These are phyloP conservation scores for Sinonovacula constricta DNA, from an alignment of 1,140 invertebrate genomes.

Conservation along the genomic window DNA sequence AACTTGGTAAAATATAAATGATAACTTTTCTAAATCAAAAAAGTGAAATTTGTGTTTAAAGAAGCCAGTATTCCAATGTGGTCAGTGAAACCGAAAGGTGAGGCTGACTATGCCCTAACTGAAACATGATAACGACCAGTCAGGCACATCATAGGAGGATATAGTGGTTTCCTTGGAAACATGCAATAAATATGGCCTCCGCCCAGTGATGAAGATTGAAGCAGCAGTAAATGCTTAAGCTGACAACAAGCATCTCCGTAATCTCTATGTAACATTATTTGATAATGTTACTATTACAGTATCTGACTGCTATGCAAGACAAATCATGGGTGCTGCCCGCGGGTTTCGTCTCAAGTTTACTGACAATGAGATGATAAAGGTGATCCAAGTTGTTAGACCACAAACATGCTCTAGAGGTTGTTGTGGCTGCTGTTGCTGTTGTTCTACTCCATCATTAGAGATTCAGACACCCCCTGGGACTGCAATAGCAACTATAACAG, in stretches of 20 bases:
- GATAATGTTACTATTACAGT: constrained; percentile 14
- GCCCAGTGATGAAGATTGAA: neutral
- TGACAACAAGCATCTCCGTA: neutral
- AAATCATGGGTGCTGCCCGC: constrained; percentile 42
- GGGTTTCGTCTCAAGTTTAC: constrained; percentile 42
- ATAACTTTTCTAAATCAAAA: neutral
- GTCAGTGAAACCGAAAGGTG: too few species aligned
- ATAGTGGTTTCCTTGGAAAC: neutral
- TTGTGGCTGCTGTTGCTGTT: constrained; percentile 18
- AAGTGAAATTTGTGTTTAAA: too few species aligned
- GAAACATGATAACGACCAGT: neutral
- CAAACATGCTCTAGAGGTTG: constrained; percentile 43
- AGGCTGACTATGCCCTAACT: neutral
- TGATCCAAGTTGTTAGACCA: constrained; percentile 24
- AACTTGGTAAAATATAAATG: neutral
- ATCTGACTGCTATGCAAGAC: constrained; percentile 47
- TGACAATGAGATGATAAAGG: constrained; percentile 35
- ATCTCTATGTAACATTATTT: neutral
- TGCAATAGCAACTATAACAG: constrained; percentile 30
- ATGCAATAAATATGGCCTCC: neutral
- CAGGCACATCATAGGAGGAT: too few species aligned
- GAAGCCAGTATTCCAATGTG: too few species aligned
- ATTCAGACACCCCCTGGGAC: constrained; percentile 37
- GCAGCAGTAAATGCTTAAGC: neutral
- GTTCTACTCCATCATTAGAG: constrained; percentile 19